Base-by-base conservation (phyloP, 2,113 vertebrate species). In the Butastur rufipennis region DNA sequence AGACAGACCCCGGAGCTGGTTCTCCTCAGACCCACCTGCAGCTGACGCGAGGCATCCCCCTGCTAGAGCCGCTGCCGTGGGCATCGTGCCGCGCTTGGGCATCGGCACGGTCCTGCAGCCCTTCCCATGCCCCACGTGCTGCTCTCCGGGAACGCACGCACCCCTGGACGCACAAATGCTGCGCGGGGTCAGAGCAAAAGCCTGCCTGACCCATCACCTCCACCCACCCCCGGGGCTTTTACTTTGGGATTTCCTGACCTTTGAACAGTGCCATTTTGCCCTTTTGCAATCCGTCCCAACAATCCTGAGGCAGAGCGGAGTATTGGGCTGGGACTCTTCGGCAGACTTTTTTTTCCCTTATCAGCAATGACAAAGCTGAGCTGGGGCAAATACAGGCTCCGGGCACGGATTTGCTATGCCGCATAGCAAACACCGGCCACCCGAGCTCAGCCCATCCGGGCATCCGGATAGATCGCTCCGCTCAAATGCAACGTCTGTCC, bases 111-210 rank as follows among this genome's bases (percentile, higher is more conserved):
- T 40, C n/a, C 68, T 5, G 27, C 27, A 1, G 62, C 32, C 1
- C 1, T 6, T 15, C 26, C 23, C 1, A 1, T 32, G 55, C 31
- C 73, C 70, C 53, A 4, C 2, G 0, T 0, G 11, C 26, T 31
- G 26, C 21, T 9, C 55, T 38, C 36, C 14, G 2, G 8, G 13
- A 34, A 18, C 2, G 3, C 29, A 17, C 34, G 2, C 14, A 9
- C 2, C 36, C 67, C 27, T 3, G n/a, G 25, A 4, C 0, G 0
- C 2, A 11, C 1, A 0, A 38, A 31, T 6, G 5, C 42, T 59
- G 63, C 59, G 16, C 25, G 1, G 40, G 38, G 18, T 9, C 75
- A 18, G n/a, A 34, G 56, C 34, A 68, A n/a, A 82, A 8, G 6
- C 63, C 27, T 27, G 25, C 47, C 65, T 7, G 42, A 26, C 21